phyloP scores from a whole-genome alignment of 2,113 vertebrate genomes.

The Oreochromis tanganicae region DNA sequence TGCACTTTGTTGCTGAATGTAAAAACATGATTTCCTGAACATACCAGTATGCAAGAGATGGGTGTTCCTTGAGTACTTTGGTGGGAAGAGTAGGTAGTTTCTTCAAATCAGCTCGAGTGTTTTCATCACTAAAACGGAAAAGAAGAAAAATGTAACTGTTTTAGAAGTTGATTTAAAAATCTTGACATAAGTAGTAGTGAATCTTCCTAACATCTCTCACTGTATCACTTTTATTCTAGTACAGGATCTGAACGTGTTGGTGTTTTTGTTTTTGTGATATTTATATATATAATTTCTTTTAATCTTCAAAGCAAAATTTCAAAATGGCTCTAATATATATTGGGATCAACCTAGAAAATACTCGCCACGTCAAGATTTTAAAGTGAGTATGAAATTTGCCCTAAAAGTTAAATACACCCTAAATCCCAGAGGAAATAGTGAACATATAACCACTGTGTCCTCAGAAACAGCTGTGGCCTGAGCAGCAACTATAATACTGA shows the following conservation, averaged over 20 bases:
- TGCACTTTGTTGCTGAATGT: background rate
- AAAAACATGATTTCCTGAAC: background rate
- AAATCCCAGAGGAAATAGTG: background rate
- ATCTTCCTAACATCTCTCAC: background rate
- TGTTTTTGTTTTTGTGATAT: background rate
- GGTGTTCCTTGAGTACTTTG: conserved; percentile 95
- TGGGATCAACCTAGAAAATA: background rate
- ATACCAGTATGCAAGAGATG: conserved; percentile 95
- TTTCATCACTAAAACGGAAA: conserved; percentile 82
- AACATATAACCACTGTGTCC: background rate
- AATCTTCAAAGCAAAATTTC: background rate
- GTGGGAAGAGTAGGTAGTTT: conserved; percentile 94
- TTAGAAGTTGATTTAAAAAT: background rate
- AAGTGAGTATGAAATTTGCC: background rate
- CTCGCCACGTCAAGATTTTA: background rate
- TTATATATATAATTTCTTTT: background rate
- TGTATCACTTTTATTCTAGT: background rate
- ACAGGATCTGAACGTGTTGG: accelerated
- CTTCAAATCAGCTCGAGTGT: conserved; percentile 89
- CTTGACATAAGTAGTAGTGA: background rate
- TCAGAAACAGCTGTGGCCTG: background rate
- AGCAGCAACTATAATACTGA: background rate
- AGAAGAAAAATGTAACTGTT: background rate
- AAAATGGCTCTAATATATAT: background rate
- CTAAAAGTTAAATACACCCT: background rate